Evolutionary conservation across 2,888 invertebrate species (phyloP), one percentile per base, ranked within the genome.

Genomic region (Harpalus rufipes): DNA sequence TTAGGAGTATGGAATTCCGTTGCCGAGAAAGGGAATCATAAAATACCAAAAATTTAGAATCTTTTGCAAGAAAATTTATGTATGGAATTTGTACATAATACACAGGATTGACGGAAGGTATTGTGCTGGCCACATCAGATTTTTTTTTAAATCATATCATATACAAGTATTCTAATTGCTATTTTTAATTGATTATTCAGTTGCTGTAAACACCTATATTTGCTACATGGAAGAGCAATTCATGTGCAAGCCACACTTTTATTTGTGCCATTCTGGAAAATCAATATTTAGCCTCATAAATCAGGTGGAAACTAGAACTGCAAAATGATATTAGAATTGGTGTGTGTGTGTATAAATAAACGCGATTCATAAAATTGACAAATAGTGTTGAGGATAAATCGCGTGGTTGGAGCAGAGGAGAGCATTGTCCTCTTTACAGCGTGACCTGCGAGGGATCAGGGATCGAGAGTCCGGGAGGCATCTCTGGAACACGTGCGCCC

Each of bases 331-430:
- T 51, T 51, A 51, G 44, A 51, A 51, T 32, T 51, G 44, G 44
- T 12, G 44, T 32, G 32, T 25, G 44, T 51, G 44, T 51, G 44
- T 51, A 51, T 51, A 51, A 51, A 51, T 51, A 51, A 51, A 12
- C 44, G 44, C 44, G 44, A 51, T 51, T 51, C 44, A 51, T 51
- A 51, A 51, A 51, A 51, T 51, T 51, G 44, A 51, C 44, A 51
- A 51, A 51, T 51, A 51, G 44, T 51, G 44, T 10, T 8, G 44
- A 32, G 32, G 32, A 32, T 32, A 32, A 32, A 32, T 32, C 32
- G 32, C 6, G 5, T 32, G 44, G 44, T 4, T 51, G 44, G 44
- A 8, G 44, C 32, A 32, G 5, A 32, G 32, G 32, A 32, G 44
- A 51, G 44, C 44, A 51, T 51, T 51, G 44, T 51, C 44, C 44